These are phyloP conservation scores for Hedya salicella DNA, from an alignment of 2,888 invertebrate species.

Conservation along the genomic window DNA sequence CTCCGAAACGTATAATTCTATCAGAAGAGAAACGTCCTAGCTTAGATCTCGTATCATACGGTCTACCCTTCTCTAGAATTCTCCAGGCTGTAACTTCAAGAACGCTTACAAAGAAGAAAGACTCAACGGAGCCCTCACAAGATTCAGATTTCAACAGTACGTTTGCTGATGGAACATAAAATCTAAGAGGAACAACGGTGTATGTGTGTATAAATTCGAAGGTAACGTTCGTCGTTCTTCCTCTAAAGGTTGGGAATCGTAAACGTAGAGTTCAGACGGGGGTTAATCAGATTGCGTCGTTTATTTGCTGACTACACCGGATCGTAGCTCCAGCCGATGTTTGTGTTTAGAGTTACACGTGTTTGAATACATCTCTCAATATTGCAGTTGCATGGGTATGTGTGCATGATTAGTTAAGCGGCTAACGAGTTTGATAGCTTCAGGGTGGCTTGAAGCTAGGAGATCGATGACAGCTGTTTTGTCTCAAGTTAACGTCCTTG, in stretches of 20 bases:
- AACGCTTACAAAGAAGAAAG: not conserved
- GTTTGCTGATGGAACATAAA: slow-evolving; percentile 11
- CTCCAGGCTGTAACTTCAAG: not conserved
- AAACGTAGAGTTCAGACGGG: slow-evolving; percentile 27
- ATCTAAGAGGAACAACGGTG: not conserved
- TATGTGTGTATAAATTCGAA: not conserved
- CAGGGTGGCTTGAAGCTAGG: not conserved
- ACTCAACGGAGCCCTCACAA: slow-evolving; percentile 3
- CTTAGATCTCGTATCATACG: slow-evolving; percentile 24
- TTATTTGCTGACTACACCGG: slow-evolving; percentile 39
- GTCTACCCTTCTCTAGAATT: slow-evolving; percentile 14
- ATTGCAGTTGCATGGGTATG: slow-evolving; percentile 29
- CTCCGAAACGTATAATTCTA: slow-evolving; percentile 5
- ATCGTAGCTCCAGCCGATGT: slow-evolving; percentile 32
- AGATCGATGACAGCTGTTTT: not conserved
- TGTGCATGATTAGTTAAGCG: slow-evolving; percentile 15
- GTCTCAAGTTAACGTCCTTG: too few species aligned
- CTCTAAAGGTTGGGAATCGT: not conserved
- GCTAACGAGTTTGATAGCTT: slow-evolving; percentile 17
- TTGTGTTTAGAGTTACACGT: slow-evolving; percentile 38
- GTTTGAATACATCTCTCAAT: slow-evolving; percentile 39
- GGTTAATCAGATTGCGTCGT: slow-evolving; percentile 37
- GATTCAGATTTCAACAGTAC: slow-evolving; percentile 10
- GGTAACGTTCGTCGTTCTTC: slow-evolving; percentile 1
- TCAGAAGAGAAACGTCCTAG: slow-evolving; percentile 15